Percentiles rank a stretch among this genome's conserved stretches.
These are phyloP conservation scores for Heliconius hortense DNA, from an alignment of 2,888 invertebrate species.

Conservation along the genomic window DNA sequence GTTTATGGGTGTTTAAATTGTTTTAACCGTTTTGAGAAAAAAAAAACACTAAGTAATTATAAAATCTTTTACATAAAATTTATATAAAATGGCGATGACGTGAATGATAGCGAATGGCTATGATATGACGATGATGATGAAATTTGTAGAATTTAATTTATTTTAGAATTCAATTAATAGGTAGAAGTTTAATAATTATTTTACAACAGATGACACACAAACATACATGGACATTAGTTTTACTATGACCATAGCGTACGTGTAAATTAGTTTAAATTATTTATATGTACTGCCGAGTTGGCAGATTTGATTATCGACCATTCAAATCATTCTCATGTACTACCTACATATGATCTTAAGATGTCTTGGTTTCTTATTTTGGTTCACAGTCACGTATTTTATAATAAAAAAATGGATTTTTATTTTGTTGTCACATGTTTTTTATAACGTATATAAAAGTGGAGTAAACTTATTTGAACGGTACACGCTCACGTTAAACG, in stretches of 20 bases:
- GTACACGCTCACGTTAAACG: neutral
- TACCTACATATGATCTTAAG: neutral
- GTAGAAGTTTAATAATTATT: neutral
- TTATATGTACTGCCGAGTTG: neutral
- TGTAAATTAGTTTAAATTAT: constrained; percentile 6
- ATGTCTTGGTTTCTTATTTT: constrained; percentile 2
- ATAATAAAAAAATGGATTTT: neutral
- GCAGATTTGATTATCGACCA: constrained; percentile 6
- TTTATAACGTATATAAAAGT: neutral
- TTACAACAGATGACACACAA: neutral
- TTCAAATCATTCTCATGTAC: constrained; percentile 2
- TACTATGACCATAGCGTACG: neutral
- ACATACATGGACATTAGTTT: neutral
- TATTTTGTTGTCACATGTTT: neutral
- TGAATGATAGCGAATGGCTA: no score
- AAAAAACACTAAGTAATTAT: no score
- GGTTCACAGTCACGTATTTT: constrained; percentile 10
- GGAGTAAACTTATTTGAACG: neutral
- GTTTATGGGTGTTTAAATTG: no score
- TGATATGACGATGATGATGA: neutral
- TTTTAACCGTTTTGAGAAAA: no score
- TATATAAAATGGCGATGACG: neutral
- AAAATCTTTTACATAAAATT: no score
- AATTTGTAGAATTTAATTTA: neutral
- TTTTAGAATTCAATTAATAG: neutral